A percentile compares a stretch with the other conserved stretches of the same genome.
Evolutionary conservation across 2,113 vertebrate species (phyloP).

Genomic region (Grammomys dolichurus): DNA sequence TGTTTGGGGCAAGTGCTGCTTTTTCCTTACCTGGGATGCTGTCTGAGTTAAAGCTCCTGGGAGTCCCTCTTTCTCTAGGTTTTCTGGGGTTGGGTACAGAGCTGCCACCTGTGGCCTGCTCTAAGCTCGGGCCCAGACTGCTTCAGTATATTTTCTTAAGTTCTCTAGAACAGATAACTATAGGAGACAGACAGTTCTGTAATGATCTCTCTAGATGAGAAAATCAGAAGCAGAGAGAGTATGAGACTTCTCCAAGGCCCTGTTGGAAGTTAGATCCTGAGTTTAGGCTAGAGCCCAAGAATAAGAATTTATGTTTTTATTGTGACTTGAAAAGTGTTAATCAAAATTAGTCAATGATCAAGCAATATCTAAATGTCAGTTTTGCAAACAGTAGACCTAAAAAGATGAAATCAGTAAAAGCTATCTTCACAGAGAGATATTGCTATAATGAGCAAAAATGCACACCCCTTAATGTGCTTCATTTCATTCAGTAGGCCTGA

Average conservation of each 20-base stretch:
- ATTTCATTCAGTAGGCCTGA: background rate
- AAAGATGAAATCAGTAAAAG: background rate
- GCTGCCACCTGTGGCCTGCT: too few species aligned
- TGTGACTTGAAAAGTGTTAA: constrained; percentile 8
- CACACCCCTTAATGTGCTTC: background rate
- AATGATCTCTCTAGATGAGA: background rate
- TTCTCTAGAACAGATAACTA: background rate
- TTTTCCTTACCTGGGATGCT: too few species aligned
- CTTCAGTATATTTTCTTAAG: background rate
- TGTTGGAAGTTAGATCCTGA: background rate
- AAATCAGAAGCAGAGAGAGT: background rate
- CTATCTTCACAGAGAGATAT: fast-evolving
- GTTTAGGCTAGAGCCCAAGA: background rate
- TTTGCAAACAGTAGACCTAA: background rate
- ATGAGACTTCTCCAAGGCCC: background rate
- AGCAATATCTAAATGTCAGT: background rate
- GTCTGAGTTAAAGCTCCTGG: too few species aligned
- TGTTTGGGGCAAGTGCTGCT: too few species aligned
- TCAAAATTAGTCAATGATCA: background rate
- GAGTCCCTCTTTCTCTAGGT: too few species aligned
- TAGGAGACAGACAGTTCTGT: background rate
- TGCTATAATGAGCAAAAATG: background rate
- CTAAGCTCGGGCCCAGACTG: too few species aligned
- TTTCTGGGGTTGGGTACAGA: too few species aligned
- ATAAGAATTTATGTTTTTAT: background rate